A percentile compares a stretch with the other conserved stretches of the same genome.
Evolutionary conservation across 2,113 vertebrate genomes (phyloP).

Genomic region (Oophaga pumilio): DNA sequence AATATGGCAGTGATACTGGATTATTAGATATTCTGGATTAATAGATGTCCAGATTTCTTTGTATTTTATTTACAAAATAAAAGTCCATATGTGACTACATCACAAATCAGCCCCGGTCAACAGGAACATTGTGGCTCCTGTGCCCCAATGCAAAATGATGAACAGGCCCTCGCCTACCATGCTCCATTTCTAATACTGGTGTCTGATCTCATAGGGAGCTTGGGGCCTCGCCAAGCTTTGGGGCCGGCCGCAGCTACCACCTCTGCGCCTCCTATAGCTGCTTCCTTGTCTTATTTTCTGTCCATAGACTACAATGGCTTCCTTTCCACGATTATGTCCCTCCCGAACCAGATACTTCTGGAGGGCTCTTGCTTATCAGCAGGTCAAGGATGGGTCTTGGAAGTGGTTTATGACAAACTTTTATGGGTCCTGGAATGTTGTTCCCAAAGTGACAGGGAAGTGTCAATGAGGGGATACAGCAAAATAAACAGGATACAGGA

Average conservation of each 20-base stretch:
- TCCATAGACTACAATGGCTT: background rate
- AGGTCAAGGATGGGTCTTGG: background rate
- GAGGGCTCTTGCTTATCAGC: background rate
- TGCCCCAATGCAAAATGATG: background rate
- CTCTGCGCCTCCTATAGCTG: background rate
- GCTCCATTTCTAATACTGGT: no score
- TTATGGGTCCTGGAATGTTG: constrained; percentile 33
- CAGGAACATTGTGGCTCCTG: no score
- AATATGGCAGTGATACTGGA: background rate
- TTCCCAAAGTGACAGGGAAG: constrained; percentile 34
- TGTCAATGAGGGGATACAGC: constrained; percentile 40
- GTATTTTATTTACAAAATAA: no score
- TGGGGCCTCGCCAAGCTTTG: no score
- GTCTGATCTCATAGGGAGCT: no score
- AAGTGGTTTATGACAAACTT: background rate
- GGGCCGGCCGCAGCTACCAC: background rate
- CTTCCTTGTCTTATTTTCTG: background rate
- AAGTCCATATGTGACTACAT: background rate
- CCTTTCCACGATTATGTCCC: background rate
- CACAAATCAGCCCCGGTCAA: background rate
- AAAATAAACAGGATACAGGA: constrained; percentile 53
- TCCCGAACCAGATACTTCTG: background rate
- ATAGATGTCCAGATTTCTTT: background rate
- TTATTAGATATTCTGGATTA: background rate
- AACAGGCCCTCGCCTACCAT: no score